phyloP scores from a whole-genome alignment of 2,888 invertebrate species.

The Galerucella nymphaeae region DNA sequence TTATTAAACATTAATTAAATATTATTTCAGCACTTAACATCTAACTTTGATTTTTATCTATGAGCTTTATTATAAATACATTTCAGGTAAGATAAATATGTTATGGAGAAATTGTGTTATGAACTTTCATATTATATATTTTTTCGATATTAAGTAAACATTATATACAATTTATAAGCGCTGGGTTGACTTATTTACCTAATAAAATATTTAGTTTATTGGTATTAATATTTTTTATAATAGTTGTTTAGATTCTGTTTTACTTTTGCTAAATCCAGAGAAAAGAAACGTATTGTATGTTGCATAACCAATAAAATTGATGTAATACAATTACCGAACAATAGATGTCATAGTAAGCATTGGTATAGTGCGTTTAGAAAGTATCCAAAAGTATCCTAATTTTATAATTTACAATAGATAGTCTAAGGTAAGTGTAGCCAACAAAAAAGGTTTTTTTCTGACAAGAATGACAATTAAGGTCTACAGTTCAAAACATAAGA shows the following conservation, averaged over 20 bases:
- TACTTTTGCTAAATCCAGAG: no score
- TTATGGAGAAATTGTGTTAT: background rate
- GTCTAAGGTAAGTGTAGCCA: no score
- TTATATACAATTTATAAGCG: background rate
- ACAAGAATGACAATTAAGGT: no score
- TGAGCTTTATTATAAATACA: slow-evolving; percentile 1
- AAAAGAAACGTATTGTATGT: no score
- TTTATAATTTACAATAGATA: no score
- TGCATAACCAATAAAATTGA: no score
- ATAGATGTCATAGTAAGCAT: no score
- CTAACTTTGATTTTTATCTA: slow-evolving; percentile 9
- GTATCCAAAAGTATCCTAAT: no score
- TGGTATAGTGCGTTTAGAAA: no score
- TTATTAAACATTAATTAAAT: slow-evolving; percentile 2
- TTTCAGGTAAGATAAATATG: background rate
- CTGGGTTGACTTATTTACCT: background rate
- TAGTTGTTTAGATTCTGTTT: background rate
- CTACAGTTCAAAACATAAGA: no score
- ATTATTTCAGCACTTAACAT: slow-evolving; percentile 4
- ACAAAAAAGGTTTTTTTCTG: no score
- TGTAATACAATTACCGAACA: no score
- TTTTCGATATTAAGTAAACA: slow-evolving; percentile 4
- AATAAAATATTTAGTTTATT: background rate
- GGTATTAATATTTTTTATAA: background rate
- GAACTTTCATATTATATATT: slow-evolving; percentile 6